Evolutionary conservation across 2,888 invertebrate species (phyloP).

Genomic region (Leucania comma): DNA sequence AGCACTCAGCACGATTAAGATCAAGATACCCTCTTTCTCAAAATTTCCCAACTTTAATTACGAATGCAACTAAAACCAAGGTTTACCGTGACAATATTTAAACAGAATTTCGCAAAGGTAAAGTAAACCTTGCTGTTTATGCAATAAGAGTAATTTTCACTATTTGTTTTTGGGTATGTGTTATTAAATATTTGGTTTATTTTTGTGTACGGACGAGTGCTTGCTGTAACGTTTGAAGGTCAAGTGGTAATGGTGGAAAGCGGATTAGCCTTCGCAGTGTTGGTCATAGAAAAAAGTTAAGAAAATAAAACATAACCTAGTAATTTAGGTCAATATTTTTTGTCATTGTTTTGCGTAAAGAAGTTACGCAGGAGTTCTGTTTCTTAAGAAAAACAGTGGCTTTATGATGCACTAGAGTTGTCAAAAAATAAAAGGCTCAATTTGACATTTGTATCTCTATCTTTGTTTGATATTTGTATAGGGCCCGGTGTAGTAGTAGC

Average conservation of each 20-base stretch:
- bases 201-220: slow-evolving; percentile 6
- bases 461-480: too few species aligned
- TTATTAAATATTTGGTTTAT: slow-evolving; percentile 46
- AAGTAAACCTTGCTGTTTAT: slow-evolving; percentile 35
- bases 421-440: too few species aligned
- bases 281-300: slow-evolving; percentile 16
- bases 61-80: slow-evolving; percentile 43
- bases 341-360: slow-evolving; percentile 26
- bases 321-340: slow-evolving; percentile 8
- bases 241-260: slow-evolving; percentile 38
- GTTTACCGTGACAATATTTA: slow-evolving; percentile 43
- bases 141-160: slow-evolving; percentile 33
- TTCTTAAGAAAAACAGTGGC: neutral
- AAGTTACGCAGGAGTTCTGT: neutral
- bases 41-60: slow-evolving; percentile 60
- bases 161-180: slow-evolving; percentile 36
- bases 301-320: slow-evolving; percentile 21
- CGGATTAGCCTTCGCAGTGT: slow-evolving; percentile 34
- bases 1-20: slow-evolving; percentile 25
- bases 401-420: too few species aligned
- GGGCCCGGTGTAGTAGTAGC: too few species aligned
- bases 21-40: slow-evolving; percentile 47
- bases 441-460: too few species aligned
- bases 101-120: slow-evolving; percentile 40
- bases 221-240: slow-evolving; percentile 44